Evolutionary conservation across 1,140 invertebrate species (phyloP).

Genomic region (Penaeus japonicus): DNA sequence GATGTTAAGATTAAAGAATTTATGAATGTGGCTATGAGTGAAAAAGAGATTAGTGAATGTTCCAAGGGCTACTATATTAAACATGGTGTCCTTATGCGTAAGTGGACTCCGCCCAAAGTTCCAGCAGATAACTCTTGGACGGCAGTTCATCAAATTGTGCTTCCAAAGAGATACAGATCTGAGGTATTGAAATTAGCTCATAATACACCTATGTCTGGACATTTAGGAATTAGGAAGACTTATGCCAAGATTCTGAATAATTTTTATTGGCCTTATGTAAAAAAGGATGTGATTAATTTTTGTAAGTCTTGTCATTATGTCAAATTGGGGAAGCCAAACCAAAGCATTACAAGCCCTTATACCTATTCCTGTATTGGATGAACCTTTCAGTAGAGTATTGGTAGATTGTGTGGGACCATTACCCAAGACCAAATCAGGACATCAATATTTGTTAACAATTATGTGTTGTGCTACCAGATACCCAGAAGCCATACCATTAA

Average conservation of each 20-base stretch:
- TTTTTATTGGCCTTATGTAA: neutral
- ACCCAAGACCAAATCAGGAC: neutral
- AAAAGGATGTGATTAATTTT: neutral
- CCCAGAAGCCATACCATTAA: neutral
- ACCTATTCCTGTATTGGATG: neutral
- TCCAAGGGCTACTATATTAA: too few relatives aligned
- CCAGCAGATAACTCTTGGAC: too few relatives aligned
- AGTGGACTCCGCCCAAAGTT: too few relatives aligned
- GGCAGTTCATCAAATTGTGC: too few relatives aligned
- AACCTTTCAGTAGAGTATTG: neutral
- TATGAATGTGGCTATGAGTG: too few relatives aligned
- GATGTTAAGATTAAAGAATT: too few relatives aligned
- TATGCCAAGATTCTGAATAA: neutral
- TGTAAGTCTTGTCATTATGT: conserved; percentile 3
- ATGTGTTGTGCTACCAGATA: neutral
- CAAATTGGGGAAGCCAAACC: conserved; percentile 18
- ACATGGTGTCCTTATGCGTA: too few relatives aligned
- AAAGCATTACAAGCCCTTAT: neutral
- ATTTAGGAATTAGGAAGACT: neutral
- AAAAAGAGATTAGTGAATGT: too few relatives aligned
- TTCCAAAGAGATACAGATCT: too few relatives aligned
- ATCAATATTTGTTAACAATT: neutral
- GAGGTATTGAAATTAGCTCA: too few relatives aligned
- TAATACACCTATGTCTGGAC: too few relatives aligned
- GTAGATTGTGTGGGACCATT: neutral